Percentiles rank a stretch among this genome's conserved stretches.
phyloP scores from a whole-genome alignment of 2,888 invertebrate genomes.

The Branchipolynoe longqiensis region DNA sequence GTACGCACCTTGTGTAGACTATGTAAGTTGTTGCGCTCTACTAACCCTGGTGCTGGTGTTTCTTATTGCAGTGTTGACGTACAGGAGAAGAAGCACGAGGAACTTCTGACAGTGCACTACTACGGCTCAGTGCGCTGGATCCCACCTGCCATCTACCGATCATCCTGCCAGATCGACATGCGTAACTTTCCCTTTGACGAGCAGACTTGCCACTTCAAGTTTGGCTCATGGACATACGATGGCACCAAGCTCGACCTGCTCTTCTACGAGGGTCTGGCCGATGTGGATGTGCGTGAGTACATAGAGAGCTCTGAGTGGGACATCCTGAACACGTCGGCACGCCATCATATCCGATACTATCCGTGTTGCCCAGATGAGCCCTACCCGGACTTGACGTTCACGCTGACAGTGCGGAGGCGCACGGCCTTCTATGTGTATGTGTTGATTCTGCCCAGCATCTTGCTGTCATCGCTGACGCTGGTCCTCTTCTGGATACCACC shows the following conservation, averaged over 20 bases:
- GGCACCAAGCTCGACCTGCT: conserved; percentile 72
- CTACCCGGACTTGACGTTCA: conserved; percentile 68
- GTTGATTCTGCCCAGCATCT: conserved; percentile 71
- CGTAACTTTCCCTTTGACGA: conserved; percentile 81
- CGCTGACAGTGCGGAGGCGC: conserved; percentile 63
- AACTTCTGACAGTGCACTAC: conserved; percentile 71
- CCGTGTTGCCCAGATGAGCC: conserved; percentile 68
- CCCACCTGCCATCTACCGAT: conserved; percentile 79
- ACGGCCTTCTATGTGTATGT: conserved; percentile 72
- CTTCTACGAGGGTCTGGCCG: conserved; percentile 69
- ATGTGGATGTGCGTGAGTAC: conserved; percentile 68
- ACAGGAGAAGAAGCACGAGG: conserved; percentile 63
- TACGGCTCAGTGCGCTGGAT: conserved; percentile 75
- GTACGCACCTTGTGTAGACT: no score
- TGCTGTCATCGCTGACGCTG: conserved; percentile 71
- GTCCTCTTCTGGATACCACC: conserved; percentile 74
- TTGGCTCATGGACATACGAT: conserved; percentile 81
- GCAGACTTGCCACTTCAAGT: conserved; percentile 80
- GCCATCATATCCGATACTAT: conserved; percentile 59
- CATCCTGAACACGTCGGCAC: conserved; percentile 59
- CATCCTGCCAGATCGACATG: conserved; percentile 80
- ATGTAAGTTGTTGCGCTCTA: no score
- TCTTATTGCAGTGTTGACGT: conserved; percentile 64
- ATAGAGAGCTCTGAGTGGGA: conserved; percentile 67
- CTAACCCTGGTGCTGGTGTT: neutral